Evolutionary conservation across 2,888 invertebrate genomes (phyloP), one percentile per base, ranked within the genome.

Genomic region (Rhagonycha lutea): DNA sequence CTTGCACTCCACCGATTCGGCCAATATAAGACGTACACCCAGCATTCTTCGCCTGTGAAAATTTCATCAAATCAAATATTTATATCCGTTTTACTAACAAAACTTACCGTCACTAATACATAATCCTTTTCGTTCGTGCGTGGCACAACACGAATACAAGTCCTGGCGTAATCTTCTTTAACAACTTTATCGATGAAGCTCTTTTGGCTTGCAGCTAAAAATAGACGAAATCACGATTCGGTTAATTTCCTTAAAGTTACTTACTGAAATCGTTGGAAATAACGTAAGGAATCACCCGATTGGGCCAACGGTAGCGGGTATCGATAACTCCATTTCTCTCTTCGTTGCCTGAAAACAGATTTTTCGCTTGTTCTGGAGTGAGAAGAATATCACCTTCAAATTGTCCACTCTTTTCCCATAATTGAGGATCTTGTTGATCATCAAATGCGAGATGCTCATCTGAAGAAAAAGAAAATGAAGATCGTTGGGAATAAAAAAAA

Each of bases 381-480:
- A 73, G 60, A 73, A 73, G n/a, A 23, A 73, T 73, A 24, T 73
- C 73, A 4, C 73, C 73, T 68, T 73, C 14, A 12, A 73, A 69
- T 68, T 73, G 73, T 24, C 73, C 73, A 26, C 73, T 73, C 14
- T 68, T 67, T 61, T 68, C 12, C 73, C 73, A 73, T 18, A 68
- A 47, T 0, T n/a, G 12, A 9, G 68, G 73, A 1, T 29, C 12
- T 12, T 24, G 23, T 2, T 23, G 24, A 0, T 63, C n/a, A 23
- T 24, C 23, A 24, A 12, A 63, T 12, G 63, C 63, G 12, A 63
- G 63, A 24, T 24, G 12, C 4, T 23, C 63, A 1, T 12, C 63
- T 63, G 5, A 23, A 23, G 23, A 63, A 61, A 61, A 8, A 61
- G 12, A 5, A 14, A 61, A 61, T 61, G 12, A 8, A 61, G 14